Conservation (phyloP, 2,113 vertebrate genomes). For the Alectura lathami region DNA sequence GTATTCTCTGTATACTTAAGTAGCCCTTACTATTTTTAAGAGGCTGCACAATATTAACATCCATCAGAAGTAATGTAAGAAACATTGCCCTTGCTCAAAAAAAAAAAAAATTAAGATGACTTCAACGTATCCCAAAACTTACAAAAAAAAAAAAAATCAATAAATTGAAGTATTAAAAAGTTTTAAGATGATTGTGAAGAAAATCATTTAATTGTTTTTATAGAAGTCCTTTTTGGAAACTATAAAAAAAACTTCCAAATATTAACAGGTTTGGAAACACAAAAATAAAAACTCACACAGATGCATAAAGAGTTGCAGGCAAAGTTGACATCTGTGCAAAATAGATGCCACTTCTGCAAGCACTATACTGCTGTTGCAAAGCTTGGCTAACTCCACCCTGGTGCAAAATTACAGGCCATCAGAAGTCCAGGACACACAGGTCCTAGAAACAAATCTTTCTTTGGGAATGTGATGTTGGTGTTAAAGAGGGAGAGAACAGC, state of each 20-base stretch:
- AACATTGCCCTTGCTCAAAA: not conserved
- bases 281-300: not conserved
- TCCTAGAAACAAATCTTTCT: not conserved
- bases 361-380: not conserved
- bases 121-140: not conserved
- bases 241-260: not conserved
- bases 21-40: not conserved
- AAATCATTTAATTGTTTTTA: not conserved
- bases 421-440: too few species aligned
- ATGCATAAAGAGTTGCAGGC: not conserved
- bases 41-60: not conserved
- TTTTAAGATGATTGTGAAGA: rapidly evolving
- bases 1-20: not conserved
- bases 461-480: rapidly evolving
- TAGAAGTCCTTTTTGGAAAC: not conserved
- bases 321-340: not conserved
- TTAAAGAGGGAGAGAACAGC: rapidly evolving
- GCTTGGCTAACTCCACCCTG: too few species aligned
- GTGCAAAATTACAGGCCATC: rapidly evolving
- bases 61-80: not conserved
- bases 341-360: not conserved
- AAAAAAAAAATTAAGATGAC: not conserved
- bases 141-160: not conserved
- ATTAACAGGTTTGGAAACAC: not conserved
- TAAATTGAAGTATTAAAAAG: not conserved